Base-by-base conservation (phyloP, 2,888 invertebrate species). In the Cancer borealis region DNA sequence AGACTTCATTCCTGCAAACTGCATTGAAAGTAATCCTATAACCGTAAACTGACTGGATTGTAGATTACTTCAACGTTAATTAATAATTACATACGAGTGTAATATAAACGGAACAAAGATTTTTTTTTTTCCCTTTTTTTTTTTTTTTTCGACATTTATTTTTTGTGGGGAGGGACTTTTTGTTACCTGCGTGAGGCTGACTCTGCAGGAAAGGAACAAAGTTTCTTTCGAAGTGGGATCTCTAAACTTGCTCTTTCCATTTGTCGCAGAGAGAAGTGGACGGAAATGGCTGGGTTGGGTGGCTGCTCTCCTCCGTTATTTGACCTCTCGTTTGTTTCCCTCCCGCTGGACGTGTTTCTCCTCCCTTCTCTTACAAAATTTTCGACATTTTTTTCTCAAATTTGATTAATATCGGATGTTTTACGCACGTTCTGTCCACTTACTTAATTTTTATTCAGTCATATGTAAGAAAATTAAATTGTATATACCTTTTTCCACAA, bases 241-340 rank as follows among this genome's bases (percentile, higher is more conserved):
- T 88, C 47, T 88, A 88, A 49, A 88, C 46, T 84, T 84, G 84
- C 39, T 84, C 84, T 84, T 84, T 84, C 84, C 84, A 84, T 84
- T 84, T 84, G 84, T 84, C 84, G 84, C 84, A 84, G 84, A 30
- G 84, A 39, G 84, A 84, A 84, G 84, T 84, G 84, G 84, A 39
- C 84, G 84, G 84, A 84, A 84, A 84, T 84, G 84, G 84, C 84
- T n/a, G 84, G 84, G 84, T n/a, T 39, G 84, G 84, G 84, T 84
- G 84, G 84, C 84, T 84, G 84, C 84, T 39, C 84, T 84, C 84
- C 84, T 84, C 84, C 84, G 84, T 84, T 84, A 84, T 84, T 84
- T 84, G 84, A 84, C 84, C 84, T 84, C 84, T 30, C 84, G 84
- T 84, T 39, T 84, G 84, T 84, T 84, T 84, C 84, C 84, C 84